Percentiles rank a stretch among this genome's conserved stretches.
Evolutionary conservation across 2,113 vertebrate species (phyloP).

Genomic region (Anoplopoma fimbria): DNA sequence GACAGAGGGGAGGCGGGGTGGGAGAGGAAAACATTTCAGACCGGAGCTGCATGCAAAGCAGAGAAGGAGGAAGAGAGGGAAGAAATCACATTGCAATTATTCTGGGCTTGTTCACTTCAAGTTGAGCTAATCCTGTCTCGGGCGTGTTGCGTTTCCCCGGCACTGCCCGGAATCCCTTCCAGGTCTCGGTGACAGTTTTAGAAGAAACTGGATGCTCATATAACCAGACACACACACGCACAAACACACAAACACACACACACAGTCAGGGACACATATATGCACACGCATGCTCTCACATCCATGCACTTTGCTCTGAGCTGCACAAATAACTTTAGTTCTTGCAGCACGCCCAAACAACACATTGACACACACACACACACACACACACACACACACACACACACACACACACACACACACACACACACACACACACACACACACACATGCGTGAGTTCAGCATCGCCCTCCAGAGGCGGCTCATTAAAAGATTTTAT

Average conservation of each 20-base stretch:
- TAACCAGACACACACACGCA: neutral
- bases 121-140: conserved; percentile 51
- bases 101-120: conserved; percentile 37
- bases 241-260: neutral
- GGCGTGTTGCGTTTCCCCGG: conserved; percentile 16
- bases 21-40: conserved; percentile 26
- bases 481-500: conserved; percentile 79
- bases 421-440: neutral
- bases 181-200: conserved; percentile 29
- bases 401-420: neutral
- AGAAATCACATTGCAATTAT: conserved; percentile 41
- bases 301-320: neutral
- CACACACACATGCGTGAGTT: too few species aligned
- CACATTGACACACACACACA: neutral
- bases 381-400: neutral
- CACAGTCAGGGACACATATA: neutral
- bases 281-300: neutral
- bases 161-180: conserved; percentile 23
- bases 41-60: conserved; percentile 30
- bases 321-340: conserved; percentile 20
- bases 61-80: neutral
- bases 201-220: conserved; percentile 26
- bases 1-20: neutral
- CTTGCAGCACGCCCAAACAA: conserved; percentile 12
- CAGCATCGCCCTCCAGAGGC: conserved; percentile 59